These are phyloP conservation scores for Rotaria socialis DNA, from an alignment of 2,888 invertebrate genomes.

Conservation along the genomic window DNA sequence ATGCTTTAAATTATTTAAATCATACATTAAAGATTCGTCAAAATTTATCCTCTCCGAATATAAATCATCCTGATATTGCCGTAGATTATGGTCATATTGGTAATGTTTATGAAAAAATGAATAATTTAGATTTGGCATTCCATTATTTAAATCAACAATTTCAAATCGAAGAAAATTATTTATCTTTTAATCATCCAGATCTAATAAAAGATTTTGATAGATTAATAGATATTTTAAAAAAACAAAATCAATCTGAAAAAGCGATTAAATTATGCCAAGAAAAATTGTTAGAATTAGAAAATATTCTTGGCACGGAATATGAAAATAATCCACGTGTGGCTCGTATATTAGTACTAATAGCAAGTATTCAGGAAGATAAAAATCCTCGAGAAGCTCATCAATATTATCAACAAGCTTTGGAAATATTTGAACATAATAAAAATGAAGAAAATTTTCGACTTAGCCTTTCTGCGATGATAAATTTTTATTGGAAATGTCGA, in stretches of 20 bases:
- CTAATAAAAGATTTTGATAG: background rate
- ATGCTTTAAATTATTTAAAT: background rate
- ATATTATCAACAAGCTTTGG: background rate
- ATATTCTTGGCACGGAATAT: background rate
- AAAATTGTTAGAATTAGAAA: background rate
- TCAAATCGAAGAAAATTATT: background rate
- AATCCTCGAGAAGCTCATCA: background rate
- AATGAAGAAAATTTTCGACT: background rate
- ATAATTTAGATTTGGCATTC: background rate
- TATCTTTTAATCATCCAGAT: background rate
- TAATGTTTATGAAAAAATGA: background rate
- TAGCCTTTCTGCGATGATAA: background rate
- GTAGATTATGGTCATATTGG: background rate
- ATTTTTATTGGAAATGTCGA: constrained; percentile 15
- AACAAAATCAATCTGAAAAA: background rate
- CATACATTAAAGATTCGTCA: background rate
- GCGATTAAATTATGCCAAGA: background rate
- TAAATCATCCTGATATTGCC: background rate
- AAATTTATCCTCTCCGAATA: background rate
- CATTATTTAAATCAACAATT: background rate
- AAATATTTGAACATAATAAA: background rate
- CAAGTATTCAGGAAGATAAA: background rate
- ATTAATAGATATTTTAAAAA: background rate
- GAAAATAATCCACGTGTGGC: background rate
- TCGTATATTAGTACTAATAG: background rate